Base-by-base conservation (phyloP, 1,140 invertebrate species). In the Brachionus manjavacas region DNA sequence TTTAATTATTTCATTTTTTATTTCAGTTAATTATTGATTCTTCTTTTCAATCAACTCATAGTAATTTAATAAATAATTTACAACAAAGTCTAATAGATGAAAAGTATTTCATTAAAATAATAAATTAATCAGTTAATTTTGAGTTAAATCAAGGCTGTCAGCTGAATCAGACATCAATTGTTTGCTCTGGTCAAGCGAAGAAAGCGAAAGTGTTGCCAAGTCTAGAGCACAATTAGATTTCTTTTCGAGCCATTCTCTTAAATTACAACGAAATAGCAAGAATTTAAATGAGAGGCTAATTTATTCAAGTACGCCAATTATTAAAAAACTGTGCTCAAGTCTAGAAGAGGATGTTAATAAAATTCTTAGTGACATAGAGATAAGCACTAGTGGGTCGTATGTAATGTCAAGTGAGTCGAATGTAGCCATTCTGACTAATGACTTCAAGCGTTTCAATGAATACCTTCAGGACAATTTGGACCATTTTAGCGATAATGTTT, bases 391-490 rank as follows among this genome's bases (percentile, higher is more conserved):
- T 76, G 72, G 72, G 9, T 76, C 72, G 12, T 49, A 76, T 49
- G 8, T 35, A 41, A 35, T 46, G 20, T 20, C 79, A 12, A 81
- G 12, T 16, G 52, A 81, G 9, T 1, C 79, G 3, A 60, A 60
- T 41, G 8, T 81, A 2, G 14, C 52, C 16, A 81, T 68, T 39
- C 14, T 64, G 20, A 81, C 49, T 12, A 64, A 46, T 14, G 79
- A 81, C 12, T 60, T 64, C 20, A 81, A 81, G 60, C 28, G 41
- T 46, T 81, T 81, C 16, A 60, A 68, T 20, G 35, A 81, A 28
- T 81, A 25, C 16, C 52, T 81, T 14, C 64, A 81, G 20, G 79
- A 64, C 25, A 81, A 81, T 64, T 43, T 81, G 52, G 35, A 64
- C 11, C 23, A 41, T 64, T 81, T 81, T 35, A 68, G 52, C 25